Evolutionary conservation across 1,140 invertebrate species (phyloP).

Genomic region (Ips typographus): DNA sequence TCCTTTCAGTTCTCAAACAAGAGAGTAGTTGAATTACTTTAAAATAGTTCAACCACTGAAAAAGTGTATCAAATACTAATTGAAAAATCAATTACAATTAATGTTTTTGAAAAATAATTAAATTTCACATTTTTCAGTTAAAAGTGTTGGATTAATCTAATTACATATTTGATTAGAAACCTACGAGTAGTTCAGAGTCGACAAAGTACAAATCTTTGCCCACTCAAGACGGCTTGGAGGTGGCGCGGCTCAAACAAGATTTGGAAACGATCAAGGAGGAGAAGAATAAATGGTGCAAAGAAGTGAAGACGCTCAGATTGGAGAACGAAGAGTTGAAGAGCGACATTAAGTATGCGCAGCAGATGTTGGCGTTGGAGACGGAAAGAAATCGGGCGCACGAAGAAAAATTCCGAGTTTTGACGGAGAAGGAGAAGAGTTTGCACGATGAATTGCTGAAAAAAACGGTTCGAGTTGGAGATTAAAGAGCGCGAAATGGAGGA

Average conservation of each 20-base stretch:
- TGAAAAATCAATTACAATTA: no score
- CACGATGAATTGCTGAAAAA: slow-evolving; percentile 49
- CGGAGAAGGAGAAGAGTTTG: slow-evolving; percentile 48
- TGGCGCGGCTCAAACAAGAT: slow-evolving; percentile 55
- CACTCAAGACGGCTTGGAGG: slow-evolving; percentile 51
- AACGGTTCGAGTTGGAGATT: slow-evolving; percentile 55
- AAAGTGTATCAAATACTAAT: no score
- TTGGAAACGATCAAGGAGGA: slow-evolving; percentile 56
- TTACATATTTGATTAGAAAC: slow-evolving; percentile 12
- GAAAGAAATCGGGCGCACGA: slow-evolving; percentile 59
- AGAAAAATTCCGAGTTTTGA: slow-evolving; percentile 49
- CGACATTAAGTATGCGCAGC: slow-evolving; percentile 55
- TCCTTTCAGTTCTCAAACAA: no score
- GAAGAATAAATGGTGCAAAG: slow-evolving; percentile 48
- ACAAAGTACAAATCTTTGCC: slow-evolving; percentile 47
- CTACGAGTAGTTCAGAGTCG: slow-evolving; percentile 36
- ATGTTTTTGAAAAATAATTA: no score
- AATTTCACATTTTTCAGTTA: no score
- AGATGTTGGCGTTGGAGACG: slow-evolving; percentile 57
- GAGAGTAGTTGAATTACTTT: no score
- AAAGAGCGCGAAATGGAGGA: slow-evolving; percentile 53
- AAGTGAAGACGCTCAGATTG: slow-evolving; percentile 39
- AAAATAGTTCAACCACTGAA: no score
- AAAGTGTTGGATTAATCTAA: not conserved
- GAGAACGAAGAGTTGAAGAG: slow-evolving; percentile 43